Conservation (phyloP, 2,888 invertebrate species). For the Cosmopolites sordidus region DNA sequence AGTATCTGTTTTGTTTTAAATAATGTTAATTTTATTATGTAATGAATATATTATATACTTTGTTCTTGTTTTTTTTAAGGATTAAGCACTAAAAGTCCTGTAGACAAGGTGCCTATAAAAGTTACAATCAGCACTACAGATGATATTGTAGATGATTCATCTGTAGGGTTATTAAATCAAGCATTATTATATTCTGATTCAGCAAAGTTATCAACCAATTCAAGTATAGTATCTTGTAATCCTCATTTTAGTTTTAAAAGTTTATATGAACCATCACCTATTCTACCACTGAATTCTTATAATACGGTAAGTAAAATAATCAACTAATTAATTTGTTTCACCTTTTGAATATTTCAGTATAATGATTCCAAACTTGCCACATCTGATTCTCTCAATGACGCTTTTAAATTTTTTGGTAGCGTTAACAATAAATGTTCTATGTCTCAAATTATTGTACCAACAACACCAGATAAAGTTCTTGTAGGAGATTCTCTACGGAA, state of each 20-base stretch:
- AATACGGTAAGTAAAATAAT: slow-evolving; percentile 20
- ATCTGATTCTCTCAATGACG: slow-evolving; percentile 13
- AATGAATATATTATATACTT: not conserved
- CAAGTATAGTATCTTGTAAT: slow-evolving; percentile 17
- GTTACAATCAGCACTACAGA: slow-evolving; percentile 2
- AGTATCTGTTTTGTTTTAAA: too few species aligned
- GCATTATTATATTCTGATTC: slow-evolving; percentile 25
- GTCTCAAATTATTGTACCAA: not conserved
- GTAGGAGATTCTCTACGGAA: not conserved
- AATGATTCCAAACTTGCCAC: slow-evolving; percentile 1
- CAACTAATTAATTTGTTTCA: slow-evolving; percentile 9
- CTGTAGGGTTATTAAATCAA: slow-evolving; percentile 14
- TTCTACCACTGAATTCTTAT: slow-evolving; percentile 18
- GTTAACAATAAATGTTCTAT: not conserved
- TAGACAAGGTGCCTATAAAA: not conserved
- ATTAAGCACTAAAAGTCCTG: not conserved
- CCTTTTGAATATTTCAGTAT: slow-evolving; percentile 2
- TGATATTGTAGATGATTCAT: slow-evolving; percentile 14
- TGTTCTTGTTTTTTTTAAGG: not conserved
- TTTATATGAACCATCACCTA: slow-evolving; percentile 31
- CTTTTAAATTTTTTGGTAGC: slow-evolving; percentile 1
- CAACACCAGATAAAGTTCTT: too few species aligned
- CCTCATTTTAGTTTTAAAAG: slow-evolving; percentile 26
- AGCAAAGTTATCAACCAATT: slow-evolving; percentile 13
- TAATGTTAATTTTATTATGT: not conserved